A percentile compares a stretch with the other conserved stretches of the same genome.
Evolutionary conservation across 2,113 vertebrate genomes (phyloP).

Genomic region (Petrocephalus microphthalmus): DNA sequence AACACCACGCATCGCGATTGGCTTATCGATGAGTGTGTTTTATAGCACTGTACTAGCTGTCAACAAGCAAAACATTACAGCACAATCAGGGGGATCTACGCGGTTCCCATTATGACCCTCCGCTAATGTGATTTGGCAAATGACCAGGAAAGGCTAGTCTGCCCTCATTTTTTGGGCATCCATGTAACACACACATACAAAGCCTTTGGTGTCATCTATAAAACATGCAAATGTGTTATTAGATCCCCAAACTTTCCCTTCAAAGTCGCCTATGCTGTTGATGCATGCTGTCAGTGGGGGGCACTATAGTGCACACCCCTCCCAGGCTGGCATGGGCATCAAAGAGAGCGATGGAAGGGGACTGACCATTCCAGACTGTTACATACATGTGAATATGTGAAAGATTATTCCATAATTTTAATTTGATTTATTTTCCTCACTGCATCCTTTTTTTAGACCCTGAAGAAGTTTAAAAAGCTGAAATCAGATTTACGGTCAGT

Average conservation of each 20-base stretch:
- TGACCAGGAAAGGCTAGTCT: background rate
- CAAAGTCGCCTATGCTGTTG: background rate
- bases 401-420: background rate
- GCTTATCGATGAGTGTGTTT: background rate
- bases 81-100: background rate
- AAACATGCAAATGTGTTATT: background rate
- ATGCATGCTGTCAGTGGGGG: background rate
- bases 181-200: background rate
- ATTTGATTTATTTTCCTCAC: background rate
- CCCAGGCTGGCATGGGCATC: too few relatives aligned
- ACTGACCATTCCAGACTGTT: background rate
- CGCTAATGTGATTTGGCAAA: background rate
- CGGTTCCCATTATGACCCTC: too few relatives aligned
- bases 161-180: background rate
- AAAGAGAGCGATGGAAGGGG: background rate
- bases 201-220: background rate
- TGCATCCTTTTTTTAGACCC: background rate
- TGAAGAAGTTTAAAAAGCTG: background rate
- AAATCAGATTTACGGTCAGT: background rate
- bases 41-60: background rate
- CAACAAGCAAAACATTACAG: background rate
- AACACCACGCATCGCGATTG: background rate
- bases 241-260: background rate
- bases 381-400: background rate
- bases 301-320: background rate